Evolutionary conservation across 2,888 invertebrate genomes (phyloP), one percentile per base, ranked within the genome.

Genomic region (Tillus elongatus): DNA sequence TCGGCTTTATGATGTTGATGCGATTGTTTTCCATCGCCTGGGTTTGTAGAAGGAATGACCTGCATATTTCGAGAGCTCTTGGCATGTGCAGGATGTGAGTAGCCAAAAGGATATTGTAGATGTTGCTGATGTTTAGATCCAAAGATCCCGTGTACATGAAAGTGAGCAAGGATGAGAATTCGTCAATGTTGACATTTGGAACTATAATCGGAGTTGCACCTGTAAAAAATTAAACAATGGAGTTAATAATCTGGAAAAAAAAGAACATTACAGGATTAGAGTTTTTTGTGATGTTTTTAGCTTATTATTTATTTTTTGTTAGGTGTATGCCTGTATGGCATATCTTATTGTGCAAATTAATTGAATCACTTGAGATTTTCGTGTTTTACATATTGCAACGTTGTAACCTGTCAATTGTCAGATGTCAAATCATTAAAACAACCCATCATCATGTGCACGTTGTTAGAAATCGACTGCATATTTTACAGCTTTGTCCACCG

Each of bases 81-180:
- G 82, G 82, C 80, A 82, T 82, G 56, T 82, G 81, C 30, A 83
- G 64, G 33, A 81, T 69, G 60, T 82, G 81, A 6, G 82, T 80
- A 3, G 82, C 82, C 41, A 82, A 59, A 6, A 82, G 63, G 29
- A 82, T 77, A 47, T 75, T 77, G 64, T 82, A 81, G 45, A 82
- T 80, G 62, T 82, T 82, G 39, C 76, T 73, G 43, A 75, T 65
- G 46, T 75, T 80, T 14, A 82, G 66, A 53, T 81, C 79, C 51
- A 83, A 61, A 47, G 74, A 77, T 13, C 82, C 82, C 3, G 82
- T 81, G 61, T 82, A 82, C 79, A 83, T 82, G 66, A 79, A 82
- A 13, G 78, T 77, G 19, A 83, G 63, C 3, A 83, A 63, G 1
- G 78, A 76, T 1, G 78, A 77, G 58, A 82, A 82, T 42, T 74